Percentiles rank a stretch among this genome's conserved stretches.
Conservation (phyloP, 2,113 vertebrate species). For the Coptodon bakossiorum region DNA sequence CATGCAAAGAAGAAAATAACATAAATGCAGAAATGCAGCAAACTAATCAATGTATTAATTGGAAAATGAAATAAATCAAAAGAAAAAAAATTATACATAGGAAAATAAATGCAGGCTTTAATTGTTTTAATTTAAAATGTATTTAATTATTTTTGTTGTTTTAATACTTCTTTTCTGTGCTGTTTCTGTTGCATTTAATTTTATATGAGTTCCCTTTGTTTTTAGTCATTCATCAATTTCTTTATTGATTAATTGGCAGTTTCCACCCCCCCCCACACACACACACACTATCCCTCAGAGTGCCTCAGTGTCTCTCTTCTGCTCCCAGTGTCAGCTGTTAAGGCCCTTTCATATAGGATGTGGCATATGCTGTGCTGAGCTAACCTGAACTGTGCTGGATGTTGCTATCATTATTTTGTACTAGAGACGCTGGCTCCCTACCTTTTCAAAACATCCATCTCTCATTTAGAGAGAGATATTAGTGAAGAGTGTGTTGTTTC, state of each 20-base stretch:
- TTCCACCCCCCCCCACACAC: not conserved
- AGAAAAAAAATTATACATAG: not conserved
- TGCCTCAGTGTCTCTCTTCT: not conserved
- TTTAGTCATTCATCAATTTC: not conserved
- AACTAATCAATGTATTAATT: not conserved
- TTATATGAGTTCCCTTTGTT: not conserved
- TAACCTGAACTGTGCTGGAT: not conserved
- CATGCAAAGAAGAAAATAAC: not conserved
- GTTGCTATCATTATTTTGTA: not conserved
- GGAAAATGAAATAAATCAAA: not conserved
- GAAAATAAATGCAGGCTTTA: not conserved
- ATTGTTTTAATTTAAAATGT: not conserved
- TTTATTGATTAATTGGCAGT: not conserved
- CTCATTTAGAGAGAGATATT: not conserved
- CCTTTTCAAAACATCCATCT: not conserved
- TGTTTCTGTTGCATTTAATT: not conserved
- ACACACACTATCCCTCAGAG: not conserved
- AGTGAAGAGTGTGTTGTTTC: not conserved
- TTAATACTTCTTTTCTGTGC: not conserved
- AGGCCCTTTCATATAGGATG: not conserved
- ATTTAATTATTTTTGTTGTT: not conserved
- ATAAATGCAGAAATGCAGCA: not conserved
- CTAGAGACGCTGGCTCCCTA: not conserved
- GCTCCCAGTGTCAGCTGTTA: not conserved
- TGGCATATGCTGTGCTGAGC: not conserved